These are phyloP conservation scores for Sebastes vulpes DNA, from an alignment of 2,797 vertebrate genomes.

Conservation along the genomic window DNA sequence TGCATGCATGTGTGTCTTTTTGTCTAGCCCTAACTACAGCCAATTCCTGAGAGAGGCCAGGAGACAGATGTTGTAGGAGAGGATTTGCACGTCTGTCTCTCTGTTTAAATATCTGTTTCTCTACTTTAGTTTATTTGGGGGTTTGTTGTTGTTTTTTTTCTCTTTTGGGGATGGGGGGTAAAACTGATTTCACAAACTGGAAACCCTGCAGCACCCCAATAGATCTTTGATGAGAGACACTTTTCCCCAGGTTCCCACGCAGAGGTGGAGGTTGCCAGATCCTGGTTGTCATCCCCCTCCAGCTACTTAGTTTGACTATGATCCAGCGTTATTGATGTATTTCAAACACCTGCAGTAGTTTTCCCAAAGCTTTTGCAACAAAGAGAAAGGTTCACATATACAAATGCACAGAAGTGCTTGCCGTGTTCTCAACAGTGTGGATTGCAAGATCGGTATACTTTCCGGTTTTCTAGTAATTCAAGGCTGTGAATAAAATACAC, in stretches of 20 bases:
- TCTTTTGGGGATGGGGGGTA: constrained; percentile 20
- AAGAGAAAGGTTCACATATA: constrained; percentile 29
- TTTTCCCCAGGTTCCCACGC: constrained; percentile 63
- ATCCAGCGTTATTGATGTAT: constrained; percentile 69
- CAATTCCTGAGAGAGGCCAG: constrained; percentile 73
- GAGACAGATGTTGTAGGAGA: constrained; percentile 79
- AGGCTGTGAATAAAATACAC: constrained; percentile 17
- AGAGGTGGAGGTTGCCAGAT: constrained; percentile 69
- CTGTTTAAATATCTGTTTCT: constrained; percentile 66
- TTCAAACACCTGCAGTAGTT: constrained; percentile 71
- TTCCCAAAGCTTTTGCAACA: constrained; percentile 57
- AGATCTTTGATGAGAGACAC: constrained; percentile 68
- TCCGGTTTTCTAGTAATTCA: constrained; percentile 2
- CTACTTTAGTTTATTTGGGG: constrained; percentile 57
- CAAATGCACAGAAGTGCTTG: constrained; percentile 40
- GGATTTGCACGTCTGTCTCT: constrained; percentile 65
- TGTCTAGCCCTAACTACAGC: constrained; percentile 60
- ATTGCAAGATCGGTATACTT: not conserved
- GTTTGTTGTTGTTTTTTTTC: not conserved
- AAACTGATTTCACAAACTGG: constrained; percentile 59
- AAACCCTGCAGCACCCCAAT: constrained; percentile 56
- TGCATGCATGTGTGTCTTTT: constrained; percentile 47
- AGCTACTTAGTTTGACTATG: constrained; percentile 73
- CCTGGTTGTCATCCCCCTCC: constrained; percentile 67
- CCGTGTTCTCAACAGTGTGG: constrained; percentile 14